These are phyloP conservation scores for Serripes groenlandicus DNA, from an alignment of 2,888 invertebrate genomes.

Conservation along the genomic window DNA sequence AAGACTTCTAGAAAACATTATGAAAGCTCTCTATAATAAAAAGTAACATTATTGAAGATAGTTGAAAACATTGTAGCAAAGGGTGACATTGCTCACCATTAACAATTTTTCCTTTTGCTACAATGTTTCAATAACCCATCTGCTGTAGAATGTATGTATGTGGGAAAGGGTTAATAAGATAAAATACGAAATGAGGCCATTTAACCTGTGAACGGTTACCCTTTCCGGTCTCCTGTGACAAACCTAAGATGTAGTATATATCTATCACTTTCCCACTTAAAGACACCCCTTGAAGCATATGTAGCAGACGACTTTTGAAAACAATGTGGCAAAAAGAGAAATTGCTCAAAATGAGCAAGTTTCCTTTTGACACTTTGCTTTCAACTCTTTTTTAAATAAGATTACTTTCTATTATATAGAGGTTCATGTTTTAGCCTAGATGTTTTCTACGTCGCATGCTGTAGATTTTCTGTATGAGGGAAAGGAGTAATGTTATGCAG, in stretches of 20 bases:
- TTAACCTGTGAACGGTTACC: no score
- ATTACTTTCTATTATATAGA: not conserved
- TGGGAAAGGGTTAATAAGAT: not conserved
- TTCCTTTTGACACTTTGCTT: not conserved
- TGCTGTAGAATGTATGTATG: not conserved
- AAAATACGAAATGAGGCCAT: no score
- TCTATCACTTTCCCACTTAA: not conserved
- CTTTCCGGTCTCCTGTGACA: no score
- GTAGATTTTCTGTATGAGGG: no score
- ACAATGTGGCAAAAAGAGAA: constrained; percentile 1
- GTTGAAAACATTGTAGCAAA: not conserved
- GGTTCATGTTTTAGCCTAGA: no score
- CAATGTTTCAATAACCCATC: not conserved
- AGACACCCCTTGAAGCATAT: not conserved
- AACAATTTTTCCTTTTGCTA: not conserved
- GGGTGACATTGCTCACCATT: not conserved
- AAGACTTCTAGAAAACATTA: no score
- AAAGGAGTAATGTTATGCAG: no score
- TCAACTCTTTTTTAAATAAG: not conserved
- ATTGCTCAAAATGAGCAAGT: constrained; percentile 8
- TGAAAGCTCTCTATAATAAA: no score
- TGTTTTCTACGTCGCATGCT: no score
- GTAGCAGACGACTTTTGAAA: not conserved
- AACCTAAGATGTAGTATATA: no score
- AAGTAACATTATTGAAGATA: no score